Evolutionary conservation across 2,888 invertebrate species (phyloP).

Genomic region (Oligia fasciuncula): DNA sequence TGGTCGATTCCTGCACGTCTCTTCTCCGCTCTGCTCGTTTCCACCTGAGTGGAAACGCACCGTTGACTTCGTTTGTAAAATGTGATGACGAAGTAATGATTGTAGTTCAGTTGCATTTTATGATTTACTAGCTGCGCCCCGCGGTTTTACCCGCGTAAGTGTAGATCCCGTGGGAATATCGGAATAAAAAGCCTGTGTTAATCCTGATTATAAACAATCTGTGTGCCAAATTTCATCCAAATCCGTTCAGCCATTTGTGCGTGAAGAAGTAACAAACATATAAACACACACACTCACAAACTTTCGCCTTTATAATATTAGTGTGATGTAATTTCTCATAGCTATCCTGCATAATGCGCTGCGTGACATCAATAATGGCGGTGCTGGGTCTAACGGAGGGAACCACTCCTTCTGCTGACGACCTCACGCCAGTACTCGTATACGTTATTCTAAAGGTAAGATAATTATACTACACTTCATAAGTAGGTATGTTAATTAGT

Average conservation of each 20-base stretch:
- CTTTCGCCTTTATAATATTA: too few relatives aligned
- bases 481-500: neutral
- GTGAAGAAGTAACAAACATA: too few relatives aligned
- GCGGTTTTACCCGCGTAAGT: too few relatives aligned
- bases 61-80: neutral
- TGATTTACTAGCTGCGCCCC: too few relatives aligned
- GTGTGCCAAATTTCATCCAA: too few relatives aligned
- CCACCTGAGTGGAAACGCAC: neutral
- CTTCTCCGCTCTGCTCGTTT: neutral
- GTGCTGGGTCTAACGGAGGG: constrained; percentile 96
- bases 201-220: too few relatives aligned
- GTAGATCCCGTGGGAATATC: too few relatives aligned
- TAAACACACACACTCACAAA: too few relatives aligned
- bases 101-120: neutral
- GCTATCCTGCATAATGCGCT: constrained; percentile 94
- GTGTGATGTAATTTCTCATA: constrained; percentile 53
- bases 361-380: constrained; percentile 98
- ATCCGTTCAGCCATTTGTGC: too few relatives aligned
- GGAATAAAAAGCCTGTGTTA: too few relatives aligned
- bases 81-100: neutral
- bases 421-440: constrained; percentile 98
- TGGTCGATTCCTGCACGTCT: neutral
- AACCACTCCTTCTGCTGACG: constrained; percentile 95
- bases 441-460: constrained; percentile 98
- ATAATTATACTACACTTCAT: neutral